These are phyloP conservation scores for Chouioia cunea DNA, from an alignment of 2,888 invertebrate genomes.

Conservation along the genomic window DNA sequence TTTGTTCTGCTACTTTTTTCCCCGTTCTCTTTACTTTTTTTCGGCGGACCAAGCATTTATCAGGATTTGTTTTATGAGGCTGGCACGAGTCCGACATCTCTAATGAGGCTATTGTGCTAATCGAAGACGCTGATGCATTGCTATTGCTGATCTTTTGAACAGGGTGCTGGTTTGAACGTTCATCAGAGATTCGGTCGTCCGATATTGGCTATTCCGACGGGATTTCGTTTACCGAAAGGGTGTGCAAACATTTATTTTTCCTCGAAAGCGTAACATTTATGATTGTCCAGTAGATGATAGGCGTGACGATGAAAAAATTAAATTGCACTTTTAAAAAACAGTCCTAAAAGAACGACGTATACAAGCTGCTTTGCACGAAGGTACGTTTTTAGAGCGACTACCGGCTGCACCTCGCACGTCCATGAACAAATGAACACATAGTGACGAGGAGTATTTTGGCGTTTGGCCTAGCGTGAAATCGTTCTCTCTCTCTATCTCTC, in stretches of 20 bases:
- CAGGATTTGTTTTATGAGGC: conserved; percentile 42
- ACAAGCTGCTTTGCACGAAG: too few relatives aligned
- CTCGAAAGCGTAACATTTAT: too few relatives aligned
- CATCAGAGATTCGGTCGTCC: too few relatives aligned
- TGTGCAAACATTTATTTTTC: too few relatives aligned
- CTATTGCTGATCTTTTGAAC: conserved; percentile 40
- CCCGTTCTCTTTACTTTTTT: conserved; percentile 16
- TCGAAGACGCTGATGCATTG: conserved; percentile 29
- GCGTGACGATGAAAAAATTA: too few relatives aligned
- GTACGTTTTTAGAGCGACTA: not conserved
- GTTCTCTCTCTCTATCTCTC: conserved; percentile 35
- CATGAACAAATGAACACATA: conserved; percentile 65
- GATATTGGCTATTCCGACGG: too few relatives aligned
- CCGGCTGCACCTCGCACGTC: conserved; percentile 26
- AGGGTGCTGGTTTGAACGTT: too few relatives aligned
- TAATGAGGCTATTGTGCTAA: conserved; percentile 42
- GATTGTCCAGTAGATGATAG: too few relatives aligned
- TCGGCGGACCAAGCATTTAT: conserved; percentile 28
- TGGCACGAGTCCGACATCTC: conserved; percentile 40
- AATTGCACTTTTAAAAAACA: too few relatives aligned
- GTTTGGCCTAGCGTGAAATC: conserved; percentile 64
- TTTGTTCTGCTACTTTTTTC: not conserved
- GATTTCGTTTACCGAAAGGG: too few relatives aligned
- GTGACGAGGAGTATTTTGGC: conserved; percentile 65
- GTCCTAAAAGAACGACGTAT: too few relatives aligned